Evolutionary conservation across 2,888 invertebrate genomes (phyloP), one percentile per base, ranked within the genome.

Genomic region (Eugnorisma glareosa): DNA sequence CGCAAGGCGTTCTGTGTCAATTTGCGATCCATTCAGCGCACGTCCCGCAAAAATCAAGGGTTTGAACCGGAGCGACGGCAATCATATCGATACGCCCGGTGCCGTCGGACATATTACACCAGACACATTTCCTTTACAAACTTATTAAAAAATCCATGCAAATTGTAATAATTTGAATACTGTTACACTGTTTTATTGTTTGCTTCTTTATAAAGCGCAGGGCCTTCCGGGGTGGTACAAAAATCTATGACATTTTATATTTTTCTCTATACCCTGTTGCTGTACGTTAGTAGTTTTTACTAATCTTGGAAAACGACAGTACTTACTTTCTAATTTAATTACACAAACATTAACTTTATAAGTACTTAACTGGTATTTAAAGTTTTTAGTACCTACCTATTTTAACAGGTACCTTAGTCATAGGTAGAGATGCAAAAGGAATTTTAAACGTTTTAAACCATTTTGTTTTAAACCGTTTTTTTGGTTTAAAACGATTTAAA

Each of bases 1-100:
- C 91, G 92, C 92, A 92, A 92, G 92, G 91, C 93, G 91, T 92
- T 92, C 92, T 93, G 91, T 93, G 92, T 93, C 95, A 95, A 95
- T 95, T 95, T 95, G 93, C 86, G 91, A 90, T 89, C 94, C 93
- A 95, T 95, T 95, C 95, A 95, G 85, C 83, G 85, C 89, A 90
- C 88, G 89, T 91, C 91, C 92, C 90, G 89, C 90, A 90, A 91
- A 91, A 92, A 90, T 88, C 87, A 90, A 90, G 87, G 91, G 73
- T 89, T 91, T n/a, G 78, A 75, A 73, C 72, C 70, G 68, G 70
- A 82, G 66, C 82, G 75, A 70, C 70, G 73, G 68, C 21, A 77
- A 66, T 54, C 31, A 40, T 87, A 87, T 87, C 87, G 88, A 87
- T 84, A 79, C 31, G 24, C 48, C 21, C 43, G 59, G 48, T 28